These are phyloP conservation scores for Anarrhichthys ocellatus DNA, from an alignment of 2,113 vertebrate genomes.

Conservation along the genomic window DNA sequence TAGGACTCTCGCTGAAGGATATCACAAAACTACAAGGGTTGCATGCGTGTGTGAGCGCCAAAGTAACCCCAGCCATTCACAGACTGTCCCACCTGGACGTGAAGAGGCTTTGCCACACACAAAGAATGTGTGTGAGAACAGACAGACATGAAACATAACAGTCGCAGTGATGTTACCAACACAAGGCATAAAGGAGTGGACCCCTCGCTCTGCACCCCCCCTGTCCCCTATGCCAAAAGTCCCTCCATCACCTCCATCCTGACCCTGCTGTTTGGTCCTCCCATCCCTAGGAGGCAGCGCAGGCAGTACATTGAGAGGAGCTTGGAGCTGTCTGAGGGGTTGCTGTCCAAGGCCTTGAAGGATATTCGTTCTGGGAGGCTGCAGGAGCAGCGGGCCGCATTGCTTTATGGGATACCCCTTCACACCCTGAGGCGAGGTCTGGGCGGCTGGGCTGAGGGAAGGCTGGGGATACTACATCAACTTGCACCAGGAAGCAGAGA, in stretches of 20 bases:
- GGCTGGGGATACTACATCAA: slow-evolving; percentile 88
- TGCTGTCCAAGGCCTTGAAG: slow-evolving; percentile 99
- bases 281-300: slow-evolving; percentile 96
- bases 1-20: slow-evolving; percentile 82
- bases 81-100: slow-evolving; percentile 94
- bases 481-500: slow-evolving; percentile 86
- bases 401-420: slow-evolving; percentile 99
- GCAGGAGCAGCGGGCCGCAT: slow-evolving; percentile 97
- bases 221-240: slow-evolving; percentile 88
- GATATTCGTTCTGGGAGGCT: slow-evolving; percentile 98
- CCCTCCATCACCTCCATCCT: slow-evolving; percentile 84
- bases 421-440: slow-evolving; percentile 95
- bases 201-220: slow-evolving; percentile 96
- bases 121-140: slow-evolving; percentile 81
- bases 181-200: slow-evolving; percentile 99
- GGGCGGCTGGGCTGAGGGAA: slow-evolving; percentile 91
- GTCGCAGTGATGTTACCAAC: slow-evolving; percentile 99
- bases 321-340: slow-evolving; percentile 99
- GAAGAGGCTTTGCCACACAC: slow-evolving; percentile 80
- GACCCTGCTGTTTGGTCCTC: slow-evolving; percentile 96
- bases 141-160: slow-evolving; percentile 90
- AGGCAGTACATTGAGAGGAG: slow-evolving; percentile 97
- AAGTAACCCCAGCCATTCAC: slow-evolving; percentile 90
- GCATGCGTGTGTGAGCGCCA: slow-evolving; percentile 76
- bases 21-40: slow-evolving; percentile 92